phyloP scores from a whole-genome alignment of 2,797 vertebrate genomes.

The Paratrypauchen microcephalus region DNA sequence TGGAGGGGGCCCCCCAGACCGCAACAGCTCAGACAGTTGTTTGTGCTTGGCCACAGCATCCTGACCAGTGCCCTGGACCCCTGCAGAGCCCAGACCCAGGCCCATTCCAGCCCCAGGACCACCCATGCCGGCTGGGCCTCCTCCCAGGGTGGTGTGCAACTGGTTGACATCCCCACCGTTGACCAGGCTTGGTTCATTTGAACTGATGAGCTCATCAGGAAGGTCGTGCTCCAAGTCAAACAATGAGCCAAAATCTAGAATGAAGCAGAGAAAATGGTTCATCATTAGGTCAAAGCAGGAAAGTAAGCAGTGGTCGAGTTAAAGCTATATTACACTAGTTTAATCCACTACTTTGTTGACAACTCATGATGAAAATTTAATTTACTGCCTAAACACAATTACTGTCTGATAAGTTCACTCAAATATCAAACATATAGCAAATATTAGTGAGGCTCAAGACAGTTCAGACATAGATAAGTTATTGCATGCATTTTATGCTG shows the following conservation, averaged over 20 bases:
- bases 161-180: slow-evolving; percentile 93
- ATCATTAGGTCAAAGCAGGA: slow-evolving; percentile 17
- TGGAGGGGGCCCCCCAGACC: slow-evolving; percentile 75
- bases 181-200: slow-evolving; percentile 88
- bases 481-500: slow-evolving; percentile 27
- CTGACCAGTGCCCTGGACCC: slow-evolving; percentile 76
- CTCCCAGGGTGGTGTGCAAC: slow-evolving; percentile 88
- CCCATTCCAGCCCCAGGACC: slow-evolving; percentile 64
- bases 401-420: slow-evolving; percentile 28
- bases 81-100: slow-evolving; percentile 68
- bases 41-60: slow-evolving; percentile 99
- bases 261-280: slow-evolving; percentile 33
- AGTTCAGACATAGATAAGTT: neutral
- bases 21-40: slow-evolving; percentile 95
- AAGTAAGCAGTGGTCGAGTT: slow-evolving; percentile 4
- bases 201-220: slow-evolving; percentile 96
- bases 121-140: slow-evolving; percentile 61
- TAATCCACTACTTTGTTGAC: slow-evolving; percentile 41
- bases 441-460: neutral
- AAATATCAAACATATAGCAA: neutral
- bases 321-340: slow-evolving; percentile 35
- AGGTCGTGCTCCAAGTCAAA: slow-evolving; percentile 98
- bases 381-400: slow-evolving; percentile 35
- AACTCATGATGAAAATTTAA: slow-evolving; percentile 34
- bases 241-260: slow-evolving; percentile 92